Base-by-base conservation (phyloP, 2,113 vertebrate genomes). In the Coreoperca whiteheadi region DNA sequence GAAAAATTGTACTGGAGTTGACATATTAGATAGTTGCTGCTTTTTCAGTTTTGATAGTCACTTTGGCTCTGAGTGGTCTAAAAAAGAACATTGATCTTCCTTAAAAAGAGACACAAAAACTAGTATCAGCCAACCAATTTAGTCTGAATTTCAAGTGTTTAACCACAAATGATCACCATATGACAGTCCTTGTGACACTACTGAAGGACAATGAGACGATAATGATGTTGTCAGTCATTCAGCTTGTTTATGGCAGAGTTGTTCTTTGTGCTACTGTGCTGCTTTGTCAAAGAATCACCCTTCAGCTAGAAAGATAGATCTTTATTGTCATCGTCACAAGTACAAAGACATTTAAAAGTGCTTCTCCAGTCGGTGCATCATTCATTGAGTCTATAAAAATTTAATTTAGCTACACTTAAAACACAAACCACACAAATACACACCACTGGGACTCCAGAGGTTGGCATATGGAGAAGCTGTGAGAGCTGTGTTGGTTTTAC, bases 391-490 rank as follows among this genome's bases (percentile, higher is more conserved):
- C n/a, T n/a, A n/a, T n/a, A n/a, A n/a, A n/a, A n/a, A n/a, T n/a
- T n/a, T n/a, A n/a, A n/a, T n/a, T n/a, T n/a, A n/a, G n/a, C n/a
- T n/a, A n/a, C n/a, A n/a, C n/a, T n/a, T n/a, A n/a, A n/a, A n/a
- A 41, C 65, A 48, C 20, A 1, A 28, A 86, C 4, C 56, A 59
- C 28, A 32, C 30, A 32, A 71, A 57, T 37, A 77, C 48, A 51
- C 64, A 61, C 66, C 16, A n/a, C 50, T 67, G 70, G 11, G 46
- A 41, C 30, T 81, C 70, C 66, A 72, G 78, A 70, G 54, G 77
- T 46, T 64, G 69, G 76, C 61, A 77, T 61, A 51, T 34, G 56
- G 74, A 81, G 82, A 60, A 64, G 65, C 72, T 82, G 32, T 61
- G 48, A 66, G 54, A 71, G 78, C 30, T 21, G 25, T 37, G 56